Evolutionary conservation across 37 sponge, comb jelly and placozoan species (phyloP).

Genomic region (Theonella swinhoei): DNA sequence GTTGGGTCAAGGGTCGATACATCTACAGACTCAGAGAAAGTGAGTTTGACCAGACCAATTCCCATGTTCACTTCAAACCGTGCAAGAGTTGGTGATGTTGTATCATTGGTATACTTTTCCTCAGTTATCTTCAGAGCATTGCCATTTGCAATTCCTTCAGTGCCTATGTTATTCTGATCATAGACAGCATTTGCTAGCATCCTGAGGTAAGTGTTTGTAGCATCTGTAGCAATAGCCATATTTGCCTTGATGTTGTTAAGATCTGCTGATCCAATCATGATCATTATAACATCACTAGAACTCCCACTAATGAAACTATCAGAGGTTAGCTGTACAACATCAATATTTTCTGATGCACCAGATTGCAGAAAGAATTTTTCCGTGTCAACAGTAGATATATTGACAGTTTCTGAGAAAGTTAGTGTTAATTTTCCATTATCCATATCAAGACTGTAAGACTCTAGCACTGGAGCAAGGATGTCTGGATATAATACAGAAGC

Average conservation of each 20-base stretch:
- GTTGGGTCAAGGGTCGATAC: slow-evolving; percentile 56
- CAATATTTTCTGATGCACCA: neutral
- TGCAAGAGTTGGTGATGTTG: slow-evolving; percentile 46
- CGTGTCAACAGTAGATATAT: slow-evolving; percentile 37
- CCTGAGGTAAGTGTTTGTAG: slow-evolving; percentile 64
- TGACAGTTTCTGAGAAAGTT: slow-evolving; percentile 81
- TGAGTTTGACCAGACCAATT: slow-evolving; percentile 58
- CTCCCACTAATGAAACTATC: slow-evolving; percentile 30
- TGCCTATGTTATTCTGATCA: slow-evolving; percentile 61
- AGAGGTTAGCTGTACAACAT: neutral
- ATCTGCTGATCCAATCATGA: slow-evolving; percentile 66
- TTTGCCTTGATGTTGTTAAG: slow-evolving; percentile 82
- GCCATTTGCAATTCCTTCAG: slow-evolving; percentile 59
- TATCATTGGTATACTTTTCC: slow-evolving; percentile 53
- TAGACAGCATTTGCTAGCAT: slow-evolving; percentile 50
- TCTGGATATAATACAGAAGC: slow-evolving; percentile 66
- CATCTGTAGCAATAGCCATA: slow-evolving; percentile 61
- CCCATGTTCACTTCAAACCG: slow-evolving; percentile 68
- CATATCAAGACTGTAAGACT: slow-evolving; percentile 68
- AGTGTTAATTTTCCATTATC: slow-evolving; percentile 54
- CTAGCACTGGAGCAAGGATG: slow-evolving; percentile 67
- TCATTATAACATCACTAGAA: slow-evolving; percentile 19
- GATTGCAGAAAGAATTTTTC: slow-evolving; percentile 58
- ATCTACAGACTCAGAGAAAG: slow-evolving; percentile 81
- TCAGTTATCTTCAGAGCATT: slow-evolving; percentile 40